Conservation (phyloP, 2,113 vertebrate genomes). For the Charina bottae region DNA sequence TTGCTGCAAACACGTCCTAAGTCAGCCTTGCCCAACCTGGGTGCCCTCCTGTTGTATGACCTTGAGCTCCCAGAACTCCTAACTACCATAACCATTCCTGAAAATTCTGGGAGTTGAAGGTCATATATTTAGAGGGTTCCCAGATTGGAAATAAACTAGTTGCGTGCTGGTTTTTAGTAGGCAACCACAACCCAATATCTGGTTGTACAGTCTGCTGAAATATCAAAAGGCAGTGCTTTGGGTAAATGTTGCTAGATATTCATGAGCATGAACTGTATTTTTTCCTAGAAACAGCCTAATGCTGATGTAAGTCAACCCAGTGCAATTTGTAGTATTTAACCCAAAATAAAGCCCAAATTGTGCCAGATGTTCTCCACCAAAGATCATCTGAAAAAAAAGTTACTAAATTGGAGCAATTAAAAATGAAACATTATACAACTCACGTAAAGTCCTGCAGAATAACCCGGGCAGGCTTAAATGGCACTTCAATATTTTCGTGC, state of each 20-base stretch:
- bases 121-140: background rate
- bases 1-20: background rate
- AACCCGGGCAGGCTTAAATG: slow-evolving; percentile 92
- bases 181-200: background rate
- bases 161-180: background rate
- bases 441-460: slow-evolving; percentile 98
- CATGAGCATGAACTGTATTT: too few relatives aligned
- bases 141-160: background rate
- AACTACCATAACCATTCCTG: background rate
- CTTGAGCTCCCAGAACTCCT: background rate
- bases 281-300: background rate
- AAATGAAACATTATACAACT: slow-evolving; percentile 51
- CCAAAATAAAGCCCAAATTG: background rate
- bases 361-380: background rate
- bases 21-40: too few relatives aligned
- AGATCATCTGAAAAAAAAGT: background rate
- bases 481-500: slow-evolving; percentile 89
- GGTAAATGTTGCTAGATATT: background rate
- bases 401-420: too few relatives aligned
- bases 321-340: background rate
- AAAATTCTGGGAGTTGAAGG: background rate
- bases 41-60: too few relatives aligned
- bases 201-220: background rate
- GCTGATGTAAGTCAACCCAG: background rate
- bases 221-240: background rate